Evolutionary conservation across 2,888 invertebrate species (phyloP), one percentile per base, ranked within the genome.

Genomic region (Athrips mouffetella): DNA sequence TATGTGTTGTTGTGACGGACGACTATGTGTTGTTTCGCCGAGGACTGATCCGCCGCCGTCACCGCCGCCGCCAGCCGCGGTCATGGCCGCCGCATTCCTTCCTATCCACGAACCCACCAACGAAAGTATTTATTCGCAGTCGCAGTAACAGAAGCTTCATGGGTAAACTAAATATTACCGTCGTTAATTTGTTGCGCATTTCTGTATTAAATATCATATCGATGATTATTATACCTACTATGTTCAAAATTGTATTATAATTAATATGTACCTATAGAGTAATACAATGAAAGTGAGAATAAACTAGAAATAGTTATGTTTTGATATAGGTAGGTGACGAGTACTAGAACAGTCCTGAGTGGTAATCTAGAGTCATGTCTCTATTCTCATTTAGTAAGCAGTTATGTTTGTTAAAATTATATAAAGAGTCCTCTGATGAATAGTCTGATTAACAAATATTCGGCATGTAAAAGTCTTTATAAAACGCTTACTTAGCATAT

Each of bases 401-500:
- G 86, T 86, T 87, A 83, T 82, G 86, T 87, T 86, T 87, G 85
- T 86, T 85, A 78, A 83, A 85, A 81, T 84, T 81, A 86, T 86
- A 86, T 77, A 71, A 85, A 84, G 83, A 87, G 87, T 87, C 87
- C 87, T 87, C 85, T 87, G 79, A 86, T 79, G 85, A 86, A 88
- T 87, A 87, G 87, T 87, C 87, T 88, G 88, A 88, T 85, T 86
- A 87, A 83, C 81, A 74, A 87, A 84, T 87, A 86, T 87, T 86
- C 85, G 87, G 87, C 87, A 87, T 87, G 87, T 87, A 84, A 87
- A 87, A 86, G 87, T 88, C 87, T 88, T 87, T 86, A 87, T 87
- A 86, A 88, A 88, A 86, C 88, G 88, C 88, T 88, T 88, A 88
- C 85, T 86, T 88, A 88, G 88, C 88, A 88, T 88, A 88, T 88